Percentiles rank a stretch among this genome's conserved stretches.
Conservation (phyloP, 2,113 vertebrate species). For the Baryphthengus martii region DNA sequence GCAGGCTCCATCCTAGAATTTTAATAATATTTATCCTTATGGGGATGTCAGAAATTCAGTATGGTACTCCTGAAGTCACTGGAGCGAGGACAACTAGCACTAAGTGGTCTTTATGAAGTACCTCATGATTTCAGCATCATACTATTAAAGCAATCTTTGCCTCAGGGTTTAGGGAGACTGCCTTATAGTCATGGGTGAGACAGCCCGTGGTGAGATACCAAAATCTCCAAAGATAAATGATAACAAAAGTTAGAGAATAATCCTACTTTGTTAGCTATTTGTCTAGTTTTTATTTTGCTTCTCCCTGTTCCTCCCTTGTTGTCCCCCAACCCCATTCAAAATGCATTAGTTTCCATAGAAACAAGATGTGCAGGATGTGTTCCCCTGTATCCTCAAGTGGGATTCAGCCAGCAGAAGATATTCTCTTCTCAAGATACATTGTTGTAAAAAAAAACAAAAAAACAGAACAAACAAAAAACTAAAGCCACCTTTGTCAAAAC, state of each 20-base stretch:
- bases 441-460: not conserved
- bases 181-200: not conserved
- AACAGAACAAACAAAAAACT: not conserved
- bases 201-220: not conserved
- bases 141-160: not conserved
- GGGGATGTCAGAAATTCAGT: not conserved
- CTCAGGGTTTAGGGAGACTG: not conserved
- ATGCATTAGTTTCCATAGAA: constrained; percentile 53
- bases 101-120: not conserved
- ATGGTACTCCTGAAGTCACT: not conserved
- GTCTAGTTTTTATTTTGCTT: not conserved
- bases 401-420: not conserved
- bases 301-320: not conserved
- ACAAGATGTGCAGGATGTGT: not conserved
- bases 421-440: not conserved
- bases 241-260: not conserved
- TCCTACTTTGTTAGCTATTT: not conserved
- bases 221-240: not conserved
- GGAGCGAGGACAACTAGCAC: not conserved
- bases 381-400: not conserved
- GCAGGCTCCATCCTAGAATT: not conserved
- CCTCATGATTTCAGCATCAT: not conserved
- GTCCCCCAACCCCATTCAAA: not conserved
- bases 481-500: not conserved
- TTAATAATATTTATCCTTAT: not conserved